Evolutionary conservation across 2,888 invertebrate species (phyloP).

Genomic region (Cataglyphis altisquamis): DNA sequence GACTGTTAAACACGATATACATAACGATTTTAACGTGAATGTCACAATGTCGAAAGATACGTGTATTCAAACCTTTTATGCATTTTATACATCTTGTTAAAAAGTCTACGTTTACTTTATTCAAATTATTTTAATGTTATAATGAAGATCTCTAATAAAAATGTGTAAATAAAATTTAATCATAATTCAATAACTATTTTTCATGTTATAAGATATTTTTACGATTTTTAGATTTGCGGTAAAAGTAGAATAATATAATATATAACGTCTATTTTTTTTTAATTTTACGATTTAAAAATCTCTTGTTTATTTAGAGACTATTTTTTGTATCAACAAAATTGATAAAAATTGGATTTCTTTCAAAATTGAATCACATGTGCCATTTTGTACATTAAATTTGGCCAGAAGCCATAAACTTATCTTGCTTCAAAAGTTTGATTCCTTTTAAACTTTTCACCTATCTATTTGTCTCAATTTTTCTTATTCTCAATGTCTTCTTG

Average conservation of each 20-base stretch:
- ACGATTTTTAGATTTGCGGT: background rate
- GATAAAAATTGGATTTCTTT: background rate
- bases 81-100: background rate
- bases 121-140: background rate
- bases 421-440: background rate
- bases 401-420: background rate
- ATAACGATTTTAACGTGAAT: conserved; percentile 11
- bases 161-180: background rate
- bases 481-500: conserved; percentile 1
- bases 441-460: background rate
- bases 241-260: background rate
- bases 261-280: background rate
- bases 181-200: background rate
- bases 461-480: conserved; percentile 11
- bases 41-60: background rate
- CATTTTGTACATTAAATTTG: conserved; percentile 1
- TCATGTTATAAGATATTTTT: background rate
- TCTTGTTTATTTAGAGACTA: background rate
- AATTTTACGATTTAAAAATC: background rate
- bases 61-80: background rate
- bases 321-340: background rate
- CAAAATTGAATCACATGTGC: background rate
- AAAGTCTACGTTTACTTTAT: background rate
- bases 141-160: background rate
- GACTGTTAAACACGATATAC: conserved; percentile 26